phyloP scores from a whole-genome alignment of 2,113 vertebrate species.

The Oenanthe oenanthe region DNA sequence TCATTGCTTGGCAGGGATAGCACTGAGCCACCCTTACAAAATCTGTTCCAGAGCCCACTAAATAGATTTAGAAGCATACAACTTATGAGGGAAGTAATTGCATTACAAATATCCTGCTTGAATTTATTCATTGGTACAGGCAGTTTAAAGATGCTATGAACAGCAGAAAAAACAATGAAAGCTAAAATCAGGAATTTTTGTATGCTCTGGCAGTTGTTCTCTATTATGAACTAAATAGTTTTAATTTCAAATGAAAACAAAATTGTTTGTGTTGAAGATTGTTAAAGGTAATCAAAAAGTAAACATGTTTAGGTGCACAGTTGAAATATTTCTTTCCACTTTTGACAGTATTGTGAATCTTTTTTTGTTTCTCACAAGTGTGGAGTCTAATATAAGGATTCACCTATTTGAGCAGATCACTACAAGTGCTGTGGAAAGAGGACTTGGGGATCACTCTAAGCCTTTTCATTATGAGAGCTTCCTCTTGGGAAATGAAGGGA shows the following conservation, averaged over 20 bases:
- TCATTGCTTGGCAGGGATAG: not conserved
- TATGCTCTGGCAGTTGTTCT: not conserved
- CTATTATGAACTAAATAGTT: not conserved
- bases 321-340: not conserved
- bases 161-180: not conserved
- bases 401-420: not conserved
- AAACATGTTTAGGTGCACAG: not conserved
- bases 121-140: not conserved
- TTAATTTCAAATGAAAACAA: not conserved
- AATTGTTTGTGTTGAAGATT: not conserved
- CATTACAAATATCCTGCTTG: not conserved
- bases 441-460: not conserved
- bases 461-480: not conserved
- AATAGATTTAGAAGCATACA: not conserved
- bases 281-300: not conserved
- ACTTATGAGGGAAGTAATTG: not conserved
- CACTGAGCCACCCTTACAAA: not conserved
- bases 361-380: not conserved
- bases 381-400: not conserved
- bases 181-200: not conserved
- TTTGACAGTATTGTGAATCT: not conserved
- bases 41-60: not conserved
- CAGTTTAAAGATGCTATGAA: not conserved
- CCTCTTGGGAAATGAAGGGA: not conserved
- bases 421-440: not conserved